Percentiles rank a stretch among this genome's conserved stretches.
phyloP scores from a whole-genome alignment of 2,888 invertebrate genomes.

The Melolontha melolontha region DNA sequence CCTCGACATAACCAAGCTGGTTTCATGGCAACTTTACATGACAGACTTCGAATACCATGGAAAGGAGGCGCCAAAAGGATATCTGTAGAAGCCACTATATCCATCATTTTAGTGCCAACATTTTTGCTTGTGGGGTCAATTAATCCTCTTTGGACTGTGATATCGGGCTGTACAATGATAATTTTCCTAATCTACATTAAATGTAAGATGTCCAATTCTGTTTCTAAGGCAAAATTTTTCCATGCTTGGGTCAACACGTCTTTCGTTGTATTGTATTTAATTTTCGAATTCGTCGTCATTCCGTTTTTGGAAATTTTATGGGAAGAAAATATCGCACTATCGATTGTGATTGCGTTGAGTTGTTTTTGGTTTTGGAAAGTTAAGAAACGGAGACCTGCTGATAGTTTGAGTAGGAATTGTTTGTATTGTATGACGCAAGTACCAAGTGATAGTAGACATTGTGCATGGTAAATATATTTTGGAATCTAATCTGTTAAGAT shows the following conservation, averaged over 20 bases:
- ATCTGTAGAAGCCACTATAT: conserved; percentile 67
- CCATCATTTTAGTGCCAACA: conserved; percentile 66
- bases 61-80: conserved; percentile 70
- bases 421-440: conserved; percentile 72
- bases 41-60: conserved; percentile 72
- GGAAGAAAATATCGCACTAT: conserved; percentile 73
- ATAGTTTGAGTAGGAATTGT: conserved; percentile 53
- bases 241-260: conserved; percentile 81
- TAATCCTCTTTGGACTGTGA: conserved; percentile 64
- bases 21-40: conserved; percentile 67
- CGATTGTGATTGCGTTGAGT: conserved; percentile 67
- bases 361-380: conserved; percentile 65
- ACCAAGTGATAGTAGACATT: conserved; percentile 65
- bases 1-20: conserved; percentile 57
- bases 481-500: conserved; percentile 28
- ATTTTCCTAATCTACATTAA: conserved; percentile 53
- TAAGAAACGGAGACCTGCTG: conserved; percentile 53
- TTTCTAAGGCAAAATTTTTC: conserved; percentile 77
- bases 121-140: conserved; percentile 67
- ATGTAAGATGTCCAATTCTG: conserved; percentile 35
- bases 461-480: conserved; percentile 28
- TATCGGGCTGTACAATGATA: conserved; percentile 57
- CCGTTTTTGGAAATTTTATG: conserved; percentile 78
- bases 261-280: conserved; percentile 72
- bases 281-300: conserved; percentile 80